Conservation (phyloP, 2,888 invertebrate genomes). For the Lycocerus yunnanus region DNA sequence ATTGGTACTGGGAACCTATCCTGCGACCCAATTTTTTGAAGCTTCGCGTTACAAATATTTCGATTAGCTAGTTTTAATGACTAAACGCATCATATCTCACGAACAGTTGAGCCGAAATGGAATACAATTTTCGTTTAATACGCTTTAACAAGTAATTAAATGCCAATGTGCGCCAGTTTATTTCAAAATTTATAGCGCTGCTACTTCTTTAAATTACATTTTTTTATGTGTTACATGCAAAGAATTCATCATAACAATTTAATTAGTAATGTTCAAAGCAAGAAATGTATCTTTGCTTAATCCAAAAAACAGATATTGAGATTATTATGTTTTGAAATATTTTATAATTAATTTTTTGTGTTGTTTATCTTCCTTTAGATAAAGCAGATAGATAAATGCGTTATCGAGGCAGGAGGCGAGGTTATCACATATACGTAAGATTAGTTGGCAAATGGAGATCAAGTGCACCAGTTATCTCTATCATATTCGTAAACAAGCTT, state of each 20-base stretch:
- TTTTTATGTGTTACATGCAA: neutral
- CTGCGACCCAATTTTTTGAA: neutral
- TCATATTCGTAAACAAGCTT: conserved; percentile 29
- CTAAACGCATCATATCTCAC: conserved; percentile 8
- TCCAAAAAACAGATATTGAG: neutral
- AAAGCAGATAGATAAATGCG: neutral
- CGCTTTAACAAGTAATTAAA: conserved; percentile 11
- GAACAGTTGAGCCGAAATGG: conserved; percentile 8
- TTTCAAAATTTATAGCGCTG: neutral
- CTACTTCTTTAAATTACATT: neutral
- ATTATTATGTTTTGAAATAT: neutral
- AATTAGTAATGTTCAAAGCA: no score
- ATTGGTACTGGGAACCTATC: no score
- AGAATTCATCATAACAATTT: neutral
- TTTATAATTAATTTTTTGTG: conserved; percentile 2
- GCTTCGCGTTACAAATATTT: neutral
- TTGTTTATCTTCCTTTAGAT: neutral
- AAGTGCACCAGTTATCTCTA: conserved; percentile 20
- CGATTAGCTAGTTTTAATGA: conserved; percentile 7
- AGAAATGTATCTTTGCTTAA: no score
- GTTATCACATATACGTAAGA: conserved; percentile 18
- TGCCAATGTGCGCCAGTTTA: neutral
- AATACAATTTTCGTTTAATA: conserved; percentile 1
- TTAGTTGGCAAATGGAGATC: conserved; percentile 23
- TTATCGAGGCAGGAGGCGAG: conserved; percentile 14